A percentile compares a stretch with the other conserved stretches of the same genome.
phyloP scores from a whole-genome alignment of 2,113 vertebrate genomes.

The Noctilio leporinus region DNA sequence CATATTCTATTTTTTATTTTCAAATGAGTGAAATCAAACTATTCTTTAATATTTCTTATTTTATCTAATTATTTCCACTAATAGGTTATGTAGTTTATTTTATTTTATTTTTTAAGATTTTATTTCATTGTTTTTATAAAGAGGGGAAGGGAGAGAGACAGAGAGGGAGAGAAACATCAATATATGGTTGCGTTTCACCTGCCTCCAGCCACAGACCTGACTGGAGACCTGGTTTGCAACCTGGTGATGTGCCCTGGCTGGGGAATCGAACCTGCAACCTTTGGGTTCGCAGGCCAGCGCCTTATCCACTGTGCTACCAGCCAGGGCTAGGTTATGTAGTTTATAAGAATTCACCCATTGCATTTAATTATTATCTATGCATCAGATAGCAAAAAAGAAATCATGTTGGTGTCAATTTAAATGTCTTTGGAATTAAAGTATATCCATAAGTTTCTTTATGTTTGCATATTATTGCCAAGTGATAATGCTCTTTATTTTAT shows the following conservation, averaged over 20 bases:
- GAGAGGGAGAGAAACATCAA: no score
- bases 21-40: background rate
- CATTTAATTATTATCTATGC: background rate
- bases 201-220: no score
- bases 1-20: background rate
- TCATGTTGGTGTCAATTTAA: conserved; percentile 2
- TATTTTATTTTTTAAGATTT: no score
- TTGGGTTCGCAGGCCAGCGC: no score
- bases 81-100: background rate
- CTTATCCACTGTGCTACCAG: no score
- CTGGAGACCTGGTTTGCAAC: no score
- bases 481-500: background rate
- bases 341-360: background rate
- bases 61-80: background rate
- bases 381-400: background rate
- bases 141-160: no score
- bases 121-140: no score
- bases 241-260: no score
- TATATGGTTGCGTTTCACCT: no score
- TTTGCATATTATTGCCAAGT: background rate
- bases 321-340: background rate
- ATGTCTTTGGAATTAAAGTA: background rate
- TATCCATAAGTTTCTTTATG: background rate
- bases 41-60: background rate
- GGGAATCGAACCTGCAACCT: no score